These are phyloP conservation scores for Mnemiopsis leidyi DNA, from an alignment of 37 sponge, comb jelly and placozoan genomes.

Conservation along the genomic window DNA sequence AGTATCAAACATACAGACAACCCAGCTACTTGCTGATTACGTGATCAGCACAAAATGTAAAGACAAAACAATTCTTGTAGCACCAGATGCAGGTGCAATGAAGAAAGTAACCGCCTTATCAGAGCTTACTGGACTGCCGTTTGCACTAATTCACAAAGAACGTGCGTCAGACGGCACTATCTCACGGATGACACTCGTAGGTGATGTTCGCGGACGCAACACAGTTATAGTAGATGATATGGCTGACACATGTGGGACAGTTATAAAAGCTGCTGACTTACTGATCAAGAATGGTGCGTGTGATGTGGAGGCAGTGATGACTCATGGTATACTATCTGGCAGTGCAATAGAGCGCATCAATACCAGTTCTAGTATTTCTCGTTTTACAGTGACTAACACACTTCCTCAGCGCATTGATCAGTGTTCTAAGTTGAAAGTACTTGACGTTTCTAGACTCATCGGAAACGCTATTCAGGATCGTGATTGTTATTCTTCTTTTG, in stretches of 20 bases:
- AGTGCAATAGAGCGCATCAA: background rate
- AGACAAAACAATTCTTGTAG: conserved; percentile 26
- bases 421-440: background rate
- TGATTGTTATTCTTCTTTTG: background rate
- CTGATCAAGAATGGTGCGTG: background rate
- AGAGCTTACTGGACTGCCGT: conserved; percentile 33
- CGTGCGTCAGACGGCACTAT: background rate
- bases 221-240: conserved; percentile 53
- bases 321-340: conserved; percentile 58
- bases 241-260: conserved; percentile 54
- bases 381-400: conserved; percentile 2
- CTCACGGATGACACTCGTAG: conserved; percentile 47
- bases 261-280: conserved; percentile 37
- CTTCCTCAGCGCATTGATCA: background rate
- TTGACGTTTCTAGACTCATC: background rate
- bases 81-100: conserved; percentile 44
- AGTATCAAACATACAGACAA: conserved; percentile 8
- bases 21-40: background rate
- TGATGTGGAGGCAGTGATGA: conserved; percentile 18
- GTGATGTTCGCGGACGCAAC: background rate
- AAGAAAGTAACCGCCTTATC: conserved; percentile 11
- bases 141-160: conserved; percentile 56
- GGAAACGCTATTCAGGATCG: background rate
- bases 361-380: background rate
- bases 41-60: background rate